Evolutionary conservation across 2,888 invertebrate species (phyloP), one percentile per base, ranked within the genome.

Genomic region (Papilio demoleus): DNA sequence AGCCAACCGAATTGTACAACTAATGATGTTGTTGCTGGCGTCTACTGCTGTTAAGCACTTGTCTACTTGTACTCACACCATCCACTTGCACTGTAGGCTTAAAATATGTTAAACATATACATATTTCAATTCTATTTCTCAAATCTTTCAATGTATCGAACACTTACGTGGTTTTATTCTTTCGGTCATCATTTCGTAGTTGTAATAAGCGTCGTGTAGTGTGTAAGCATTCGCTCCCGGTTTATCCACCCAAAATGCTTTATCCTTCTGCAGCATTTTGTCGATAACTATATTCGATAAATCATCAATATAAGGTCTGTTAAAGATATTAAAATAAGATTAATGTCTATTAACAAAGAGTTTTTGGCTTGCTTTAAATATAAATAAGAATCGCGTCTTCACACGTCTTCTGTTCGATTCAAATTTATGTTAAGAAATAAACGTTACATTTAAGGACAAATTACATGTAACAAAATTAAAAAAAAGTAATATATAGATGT

Each of bases 241-340:
- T 74, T 90, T 91, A 75, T 91, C 91, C 0, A 94, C 93, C 94
- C 94, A 94, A 71, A 87, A 90, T 0, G 93, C 93, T 73, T 89
- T 93, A 42, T 90, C 92, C 34, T 81, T 86, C 12, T 81, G 73
- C 6, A 93, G 87, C 93, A 93, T 93, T 9, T 83, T 81, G 1
- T 94, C 86, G 61, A 93, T 84, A 0, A 90, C 91, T 9, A 87
- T 77, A 42, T 89, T 88, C 0, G 93, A 87, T 17, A 89, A 72
- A 73, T 94, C 94, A n/a, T 82, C 76, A 70, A 89, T 82, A 22
- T 85, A 85, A 5, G 88, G 88, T 70, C 91, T 85, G 79, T 68
- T 24, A 24, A 74, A 47, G 80, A 78, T 24, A 71, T 70, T 53
- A 34, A n/a, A 9, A 4, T 17, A 31, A 11, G 42, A 45, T 22